Base-by-base conservation (phyloP, 2,888 invertebrate genomes). In the Imbricaverruca yamaguchii region DNA sequence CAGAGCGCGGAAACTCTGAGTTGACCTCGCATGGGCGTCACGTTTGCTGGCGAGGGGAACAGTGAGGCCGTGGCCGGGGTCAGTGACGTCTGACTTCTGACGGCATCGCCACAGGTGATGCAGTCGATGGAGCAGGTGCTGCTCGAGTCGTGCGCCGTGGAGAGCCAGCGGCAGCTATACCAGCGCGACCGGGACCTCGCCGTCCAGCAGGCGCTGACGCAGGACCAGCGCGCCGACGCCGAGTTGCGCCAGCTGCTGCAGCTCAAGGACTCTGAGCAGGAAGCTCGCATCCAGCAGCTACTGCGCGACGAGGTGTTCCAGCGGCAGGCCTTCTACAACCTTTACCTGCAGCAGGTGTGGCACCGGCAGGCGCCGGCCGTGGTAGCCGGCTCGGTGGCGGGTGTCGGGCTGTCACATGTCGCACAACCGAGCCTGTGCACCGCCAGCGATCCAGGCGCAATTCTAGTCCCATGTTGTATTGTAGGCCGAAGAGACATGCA, bases 281-380 rank as follows among this genome's bases (percentile, higher is more conserved):
- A 89, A 81, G 89, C 89, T 82, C 87, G 93, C 80, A 89, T 92
- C 0, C 88, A 89, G 80, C 90, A 90, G 85, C 88, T 93, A 81
- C 88, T 91, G 84, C 90, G 91, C 85, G 92, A 93, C 85, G 91
- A 91, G 85, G 91, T 91, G 84, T 86, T 93, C 81, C 93, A 93
- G 86, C 92, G 92, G 87, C 91, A 91, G 10, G 91, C 92, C 13
- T 92, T 94, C 7, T 91, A 91, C 56, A 91, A 92, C 21, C 87
- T 93, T 79, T 87, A 93, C 55, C 69, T 82, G n/a, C 55, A 82
- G 18, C 81, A 82, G 69, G 82, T 80, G 55, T 2, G 57, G 25
- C 21, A 15, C 55, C 39, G 39, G 2, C 39, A 39, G 39, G 4
- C 39, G 39, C 39, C 2, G 39, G 39, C 39, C 39, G 39, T 4